Evolutionary conservation across 2,888 invertebrate genomes (phyloP).

Genomic region (Cetonia aurata): DNA sequence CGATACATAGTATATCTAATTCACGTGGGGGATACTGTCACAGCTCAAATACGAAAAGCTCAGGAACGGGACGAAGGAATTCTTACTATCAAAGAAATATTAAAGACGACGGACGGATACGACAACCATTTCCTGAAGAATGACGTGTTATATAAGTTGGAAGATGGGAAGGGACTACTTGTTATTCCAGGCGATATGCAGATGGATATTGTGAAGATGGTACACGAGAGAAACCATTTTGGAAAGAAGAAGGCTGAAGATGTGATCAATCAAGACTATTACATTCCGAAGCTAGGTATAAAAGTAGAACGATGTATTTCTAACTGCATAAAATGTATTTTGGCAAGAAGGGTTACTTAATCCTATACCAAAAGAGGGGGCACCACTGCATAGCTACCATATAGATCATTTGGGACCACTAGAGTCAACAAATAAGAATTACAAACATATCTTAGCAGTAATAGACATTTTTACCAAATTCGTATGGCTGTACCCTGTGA

Average conservation of each 20-base stretch:
- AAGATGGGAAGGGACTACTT: slow-evolving; percentile 45
- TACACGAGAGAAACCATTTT: slow-evolving; percentile 49
- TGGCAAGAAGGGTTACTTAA: slow-evolving; percentile 51
- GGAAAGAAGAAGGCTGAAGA: slow-evolving; percentile 49
- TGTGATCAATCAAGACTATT: slow-evolving; percentile 40
- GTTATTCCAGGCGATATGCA: slow-evolving; percentile 49
- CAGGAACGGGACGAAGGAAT: slow-evolving; percentile 51
- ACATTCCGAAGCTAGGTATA: slow-evolving; percentile 48
- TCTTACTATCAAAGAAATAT: slow-evolving; percentile 50
- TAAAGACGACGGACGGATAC: slow-evolving; percentile 46
- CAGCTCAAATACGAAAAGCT: slow-evolving; percentile 38
- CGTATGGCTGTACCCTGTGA: slow-evolving; percentile 57
- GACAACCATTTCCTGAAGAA: slow-evolving; percentile 50
- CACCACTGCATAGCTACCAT: slow-evolving; percentile 53
- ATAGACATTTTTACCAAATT: slow-evolving; percentile 59
- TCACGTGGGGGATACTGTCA: slow-evolving; percentile 19
- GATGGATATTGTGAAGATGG: slow-evolving; percentile 43
- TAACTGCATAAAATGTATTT: slow-evolving; percentile 52
- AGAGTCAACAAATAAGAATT: slow-evolving; percentile 52
- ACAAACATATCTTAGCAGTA: slow-evolving; percentile 50
- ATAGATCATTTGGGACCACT: slow-evolving; percentile 55
- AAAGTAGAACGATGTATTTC: slow-evolving; percentile 48
- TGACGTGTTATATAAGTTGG: slow-evolving; percentile 53
- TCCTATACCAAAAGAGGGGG: slow-evolving; percentile 51
- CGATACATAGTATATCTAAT: slow-evolving; percentile 48